Evolutionary conservation across 92 coral and sea anemone species (phyloP), one percentile per base, ranked within the genome.

Genomic region (Ricordea florida): DNA sequence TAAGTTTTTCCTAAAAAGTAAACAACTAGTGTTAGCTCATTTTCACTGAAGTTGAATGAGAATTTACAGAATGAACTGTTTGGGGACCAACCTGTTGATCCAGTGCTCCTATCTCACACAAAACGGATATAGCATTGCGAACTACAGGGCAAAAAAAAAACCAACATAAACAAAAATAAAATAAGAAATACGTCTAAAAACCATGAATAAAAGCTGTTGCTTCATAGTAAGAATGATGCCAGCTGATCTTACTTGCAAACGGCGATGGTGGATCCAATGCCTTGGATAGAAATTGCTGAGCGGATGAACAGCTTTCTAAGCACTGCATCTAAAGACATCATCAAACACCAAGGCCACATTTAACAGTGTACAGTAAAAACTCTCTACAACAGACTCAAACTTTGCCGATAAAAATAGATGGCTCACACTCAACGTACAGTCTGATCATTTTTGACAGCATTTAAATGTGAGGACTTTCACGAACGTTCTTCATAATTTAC

Each of bases 251-350:
- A 90, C 96, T 91, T 7, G 96, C 76, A 34, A 69, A 15, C 20
- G 79, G 69, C 0, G 93, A 87, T 11, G 98, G 98, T 2, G 96
- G 89, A 65, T 93, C 93, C 61, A 93, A 74, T 18, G 98, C 92
- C 61, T 81, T 87, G 32, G 89, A 49, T 21, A 93, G 37, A 42
- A 93, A 90, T 29, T 89, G 58, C 32, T 77, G 88, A 33, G 86
- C 77, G 66, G 49, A 33, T 9, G 25, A 56, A 1, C 76, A 51
- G 11, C 9, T 22, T 34, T 31, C 47, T 31, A 52, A 11, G 21
- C 57, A 57, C 69, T 57, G 80, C 28, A 73, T 47, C 68, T 60
- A 64, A 6, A 11, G 2, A 14, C 17, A 21, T 11, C 25, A 0
- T 23, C 17, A 17, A 24, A 65, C 3, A 17, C n/a, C n/a, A n/a